A percentile compares a stretch with the other conserved stretches of the same genome.
Evolutionary conservation across 2,888 invertebrate species (phyloP).

Genomic region (Nemotelus pantherinus): DNA sequence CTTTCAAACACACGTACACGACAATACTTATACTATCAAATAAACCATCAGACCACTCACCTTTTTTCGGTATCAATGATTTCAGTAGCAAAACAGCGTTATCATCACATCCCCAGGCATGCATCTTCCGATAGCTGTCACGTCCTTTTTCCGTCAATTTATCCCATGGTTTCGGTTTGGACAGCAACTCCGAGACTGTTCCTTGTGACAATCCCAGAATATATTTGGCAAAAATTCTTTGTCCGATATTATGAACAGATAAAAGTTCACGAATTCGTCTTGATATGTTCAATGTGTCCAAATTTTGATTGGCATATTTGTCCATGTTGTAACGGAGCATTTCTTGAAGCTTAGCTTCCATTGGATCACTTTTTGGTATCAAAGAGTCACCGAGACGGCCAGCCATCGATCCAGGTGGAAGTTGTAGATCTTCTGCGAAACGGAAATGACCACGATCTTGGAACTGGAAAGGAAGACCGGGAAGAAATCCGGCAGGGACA

Average conservation of each 20-base stretch:
- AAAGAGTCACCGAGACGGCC: slow-evolving; percentile 88
- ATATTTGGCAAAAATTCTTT: slow-evolving; percentile 97
- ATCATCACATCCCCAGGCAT: slow-evolving; percentile 99
- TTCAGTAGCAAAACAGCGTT: slow-evolving; percentile 96
- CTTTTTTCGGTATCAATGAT: slow-evolving; percentile 97
- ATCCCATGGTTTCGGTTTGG: slow-evolving; percentile 99
- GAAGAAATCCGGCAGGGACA: slow-evolving; percentile 66
- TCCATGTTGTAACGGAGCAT: slow-evolving; percentile 96
- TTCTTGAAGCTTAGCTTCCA: slow-evolving; percentile 92
- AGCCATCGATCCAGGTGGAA: slow-evolving; percentile 83
- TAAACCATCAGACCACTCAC: slow-evolving; percentile 69
- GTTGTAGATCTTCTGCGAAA: slow-evolving; percentile 83
- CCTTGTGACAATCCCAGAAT: slow-evolving; percentile 97
- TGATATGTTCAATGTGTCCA: slow-evolving; percentile 95
- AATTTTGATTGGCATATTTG: slow-evolving; percentile 90
- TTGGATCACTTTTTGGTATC: slow-evolving; percentile 91
- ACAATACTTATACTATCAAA: slow-evolving; percentile 1
- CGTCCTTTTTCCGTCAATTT: slow-evolving; percentile 99
- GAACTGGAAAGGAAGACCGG: slow-evolving; percentile 76
- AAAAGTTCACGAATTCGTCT: slow-evolving; percentile 91
- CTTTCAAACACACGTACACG: no score
- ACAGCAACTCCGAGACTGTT: slow-evolving; percentile 96
- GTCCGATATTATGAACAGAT: slow-evolving; percentile 98
- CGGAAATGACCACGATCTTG: slow-evolving; percentile 84
- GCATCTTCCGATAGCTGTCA: slow-evolving; percentile 99